Evolutionary conservation across 2,797 vertebrate genomes (phyloP).

Genomic region (Cynopterus sphinx): DNA sequence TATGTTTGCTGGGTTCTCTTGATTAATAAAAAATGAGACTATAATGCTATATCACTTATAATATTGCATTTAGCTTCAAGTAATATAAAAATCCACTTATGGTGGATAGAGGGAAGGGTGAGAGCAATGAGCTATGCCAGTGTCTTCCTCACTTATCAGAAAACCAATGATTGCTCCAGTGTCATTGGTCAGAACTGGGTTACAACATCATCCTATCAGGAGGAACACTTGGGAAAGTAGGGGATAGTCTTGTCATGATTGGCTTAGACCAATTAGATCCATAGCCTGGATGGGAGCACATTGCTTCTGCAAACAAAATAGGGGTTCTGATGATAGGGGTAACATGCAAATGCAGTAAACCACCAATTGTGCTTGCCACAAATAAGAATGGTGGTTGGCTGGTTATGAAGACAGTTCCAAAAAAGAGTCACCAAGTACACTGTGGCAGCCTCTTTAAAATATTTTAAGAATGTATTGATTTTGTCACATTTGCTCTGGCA

Average conservation of each 20-base stretch:
- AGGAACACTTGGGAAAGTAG: neutral
- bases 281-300: neutral
- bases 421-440: neutral
- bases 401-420: neutral
- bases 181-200: neutral
- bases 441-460: neutral
- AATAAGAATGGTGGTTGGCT: too few species aligned
- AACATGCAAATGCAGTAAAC: neutral
- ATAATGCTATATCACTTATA: neutral
- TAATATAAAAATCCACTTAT: slow-evolving; percentile 4
- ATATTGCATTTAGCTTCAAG: slow-evolving; percentile 16
- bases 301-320: neutral
- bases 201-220: neutral
- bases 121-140: neutral
- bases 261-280: neutral
- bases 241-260: neutral
- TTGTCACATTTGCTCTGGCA: neutral
- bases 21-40: neutral
- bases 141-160: neutral
- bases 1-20: neutral
- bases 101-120: neutral
- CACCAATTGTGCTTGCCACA: neutral
- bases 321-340: neutral
- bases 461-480: neutral
- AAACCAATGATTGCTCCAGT: too few species aligned